Base-by-base conservation (phyloP, 2,888 invertebrate genomes). In the Phalera bucephala region DNA sequence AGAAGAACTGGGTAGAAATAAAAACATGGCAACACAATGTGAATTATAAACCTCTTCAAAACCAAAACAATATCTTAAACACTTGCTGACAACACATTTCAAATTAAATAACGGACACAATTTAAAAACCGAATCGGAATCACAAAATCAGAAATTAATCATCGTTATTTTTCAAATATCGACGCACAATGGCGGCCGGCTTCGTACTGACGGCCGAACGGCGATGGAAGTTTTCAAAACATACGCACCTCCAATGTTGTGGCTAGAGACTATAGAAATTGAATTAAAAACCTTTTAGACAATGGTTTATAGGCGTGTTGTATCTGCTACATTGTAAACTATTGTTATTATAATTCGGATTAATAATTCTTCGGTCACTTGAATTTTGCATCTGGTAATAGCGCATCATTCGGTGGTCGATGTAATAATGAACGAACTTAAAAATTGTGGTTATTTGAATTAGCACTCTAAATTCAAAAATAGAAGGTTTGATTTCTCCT, bases 151-250 rank as follows among this genome's bases (percentile, higher is more conserved):
- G 33, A 36, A 56, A 44, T 55, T 41, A 23, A 44, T 36, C 43
- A 51, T 51, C 42, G 38, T 46, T 32, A 49, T 48, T 47, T 48
- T 61, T 63, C 41, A 55, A 62, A 63, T 52, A 56, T 48, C 45
- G 51, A 56, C 40, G 48, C 58, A 73, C 68, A 70, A 72, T 68
- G 57, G 66, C 45, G 48, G 36, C 35, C 41, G 17, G 20, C 39
- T 48, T 37, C 40, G 38, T 31, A 64, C 27, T 27, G 27, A 11
- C 27, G 45, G 36, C 29, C 11, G 39, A 29, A 31, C 14, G 27
- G 29, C 27, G 33, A 21, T 11, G 25, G 28, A 26, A 47, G 66
- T 67, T 67, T 56, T 65, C 32, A 65, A 57, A 67, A 67, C 66
- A 67, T 50, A 31, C 19, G 37, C 47, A 51, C 52, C 52, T 58